phyloP scores from a whole-genome alignment of 2,113 vertebrate species.

The Syrmaticus mikado region DNA sequence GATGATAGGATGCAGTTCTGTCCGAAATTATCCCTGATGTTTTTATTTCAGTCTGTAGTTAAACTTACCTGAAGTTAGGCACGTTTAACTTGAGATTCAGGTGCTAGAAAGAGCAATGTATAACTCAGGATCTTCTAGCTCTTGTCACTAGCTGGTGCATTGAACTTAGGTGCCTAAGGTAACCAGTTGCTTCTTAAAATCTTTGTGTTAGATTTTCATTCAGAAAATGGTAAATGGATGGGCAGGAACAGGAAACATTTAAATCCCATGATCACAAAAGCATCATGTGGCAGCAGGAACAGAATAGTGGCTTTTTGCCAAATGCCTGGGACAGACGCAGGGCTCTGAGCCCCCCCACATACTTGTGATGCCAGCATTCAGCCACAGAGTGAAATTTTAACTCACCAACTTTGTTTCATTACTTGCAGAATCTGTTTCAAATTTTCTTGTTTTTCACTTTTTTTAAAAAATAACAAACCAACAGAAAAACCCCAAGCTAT shows the following conservation, averaged over 20 bases:
- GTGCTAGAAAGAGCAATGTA: background rate
- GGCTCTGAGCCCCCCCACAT: constrained; percentile 34
- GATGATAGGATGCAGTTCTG: background rate
- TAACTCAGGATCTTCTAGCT: background rate
- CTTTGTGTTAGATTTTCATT: background rate
- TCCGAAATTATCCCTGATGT: background rate
- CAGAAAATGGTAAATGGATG: constrained; percentile 44
- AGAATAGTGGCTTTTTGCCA: constrained; percentile 52
- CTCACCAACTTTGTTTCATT: constrained; percentile 60
- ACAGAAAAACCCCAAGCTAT: background rate
- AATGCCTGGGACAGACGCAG: background rate
- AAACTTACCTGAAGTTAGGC: background rate
- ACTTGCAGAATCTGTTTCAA: constrained; percentile 66
- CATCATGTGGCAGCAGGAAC: constrained; percentile 34
- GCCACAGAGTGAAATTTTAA: constrained; percentile 65
- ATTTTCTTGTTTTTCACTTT: constrained; percentile 13
- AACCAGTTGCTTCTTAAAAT: constrained; percentile 9
- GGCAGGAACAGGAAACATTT: constrained; percentile 44
- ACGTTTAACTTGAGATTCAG: background rate
- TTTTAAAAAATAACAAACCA: background rate
- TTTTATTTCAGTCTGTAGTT: constrained; percentile 19
- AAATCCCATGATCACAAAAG: constrained; percentile 20
- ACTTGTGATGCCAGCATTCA: constrained; percentile 21
- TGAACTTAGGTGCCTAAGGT: background rate
- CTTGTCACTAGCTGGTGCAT: background rate